Conservation (phyloP, 2,797 vertebrate genomes). For the Hoplostethus atlanticus region DNA sequence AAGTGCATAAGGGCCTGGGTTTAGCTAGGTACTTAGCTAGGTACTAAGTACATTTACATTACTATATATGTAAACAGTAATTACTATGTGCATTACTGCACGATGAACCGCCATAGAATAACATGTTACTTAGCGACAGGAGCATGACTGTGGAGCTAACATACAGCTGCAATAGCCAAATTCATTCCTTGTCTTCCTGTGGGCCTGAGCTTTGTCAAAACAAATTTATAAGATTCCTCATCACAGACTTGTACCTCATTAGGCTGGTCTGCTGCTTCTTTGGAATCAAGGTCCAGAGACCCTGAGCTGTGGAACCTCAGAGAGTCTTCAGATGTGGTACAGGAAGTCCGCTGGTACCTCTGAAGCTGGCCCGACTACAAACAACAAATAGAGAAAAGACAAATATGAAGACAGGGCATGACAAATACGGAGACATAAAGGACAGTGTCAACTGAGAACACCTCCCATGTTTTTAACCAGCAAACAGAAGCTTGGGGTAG, state of each 20-base stretch:
- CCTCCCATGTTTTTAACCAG: no score
- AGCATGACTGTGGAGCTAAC: no score
- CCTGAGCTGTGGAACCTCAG: constrained; percentile 79
- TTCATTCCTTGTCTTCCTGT: background rate
- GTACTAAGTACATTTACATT: no score
- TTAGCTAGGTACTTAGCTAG: no score
- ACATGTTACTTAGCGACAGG: no score
- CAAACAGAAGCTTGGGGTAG: no score
- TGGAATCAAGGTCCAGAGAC: constrained; percentile 81
- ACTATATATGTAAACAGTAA: no score
- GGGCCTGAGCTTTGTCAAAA: background rate
- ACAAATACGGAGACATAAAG: background rate
- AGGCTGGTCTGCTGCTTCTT: constrained; percentile 64
- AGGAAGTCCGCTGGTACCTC: constrained; percentile 63
- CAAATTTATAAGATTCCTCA: no score
- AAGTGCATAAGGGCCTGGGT: no score
- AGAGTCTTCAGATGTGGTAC: constrained; percentile 81
- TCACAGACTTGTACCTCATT: constrained; percentile 48
- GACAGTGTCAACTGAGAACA: no score
- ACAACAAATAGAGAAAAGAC: background rate
- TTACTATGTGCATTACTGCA: no score
- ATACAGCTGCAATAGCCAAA: background rate
- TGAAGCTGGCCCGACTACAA: constrained; percentile 45
- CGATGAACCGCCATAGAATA: no score
- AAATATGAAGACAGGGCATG: background rate